phyloP scores from a whole-genome alignment of 2,888 invertebrate species.

The Diarsia brunnea region DNA sequence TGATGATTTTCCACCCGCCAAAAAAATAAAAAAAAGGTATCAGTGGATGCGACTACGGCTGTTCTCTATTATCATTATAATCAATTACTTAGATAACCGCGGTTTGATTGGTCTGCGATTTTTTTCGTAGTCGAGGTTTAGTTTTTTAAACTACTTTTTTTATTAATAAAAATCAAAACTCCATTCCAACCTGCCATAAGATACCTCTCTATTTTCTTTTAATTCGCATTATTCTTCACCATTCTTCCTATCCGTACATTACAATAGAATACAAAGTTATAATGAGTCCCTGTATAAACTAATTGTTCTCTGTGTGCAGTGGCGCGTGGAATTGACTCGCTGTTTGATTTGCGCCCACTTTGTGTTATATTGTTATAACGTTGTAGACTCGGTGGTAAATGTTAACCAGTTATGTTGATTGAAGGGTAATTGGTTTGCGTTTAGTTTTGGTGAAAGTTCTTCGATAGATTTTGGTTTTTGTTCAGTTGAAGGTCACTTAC shows the following conservation, averaged over 20 bases:
- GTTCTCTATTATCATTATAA: too few species aligned
- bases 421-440: slow-evolving; percentile 53
- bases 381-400: slow-evolving; percentile 33
- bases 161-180: too few species aligned
- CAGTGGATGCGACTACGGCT: too few species aligned
- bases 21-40: too few species aligned
- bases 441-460: slow-evolving; percentile 1
- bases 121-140: too few species aligned
- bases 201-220: too few species aligned
- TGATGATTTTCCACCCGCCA: too few species aligned
- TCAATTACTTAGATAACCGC: too few species aligned
- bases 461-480: background rate
- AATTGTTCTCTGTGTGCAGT: slow-evolving; percentile 75
- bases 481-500: too few species aligned
- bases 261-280: slow-evolving; percentile 73
- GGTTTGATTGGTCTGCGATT: too few species aligned
- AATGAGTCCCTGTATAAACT: slow-evolving; percentile 81
- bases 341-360: slow-evolving; percentile 80
- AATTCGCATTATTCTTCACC: background rate
- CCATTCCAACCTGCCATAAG: too few species aligned
- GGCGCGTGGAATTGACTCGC: slow-evolving; percentile 75
- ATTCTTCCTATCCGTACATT: slow-evolving; percentile 60
- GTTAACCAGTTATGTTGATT: slow-evolving; percentile 46
- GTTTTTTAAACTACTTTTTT: too few species aligned
- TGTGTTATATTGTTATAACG: slow-evolving; percentile 57